phyloP scores from a whole-genome alignment of 1,140 invertebrate genomes.

The Pseudoatta argentina region DNA sequence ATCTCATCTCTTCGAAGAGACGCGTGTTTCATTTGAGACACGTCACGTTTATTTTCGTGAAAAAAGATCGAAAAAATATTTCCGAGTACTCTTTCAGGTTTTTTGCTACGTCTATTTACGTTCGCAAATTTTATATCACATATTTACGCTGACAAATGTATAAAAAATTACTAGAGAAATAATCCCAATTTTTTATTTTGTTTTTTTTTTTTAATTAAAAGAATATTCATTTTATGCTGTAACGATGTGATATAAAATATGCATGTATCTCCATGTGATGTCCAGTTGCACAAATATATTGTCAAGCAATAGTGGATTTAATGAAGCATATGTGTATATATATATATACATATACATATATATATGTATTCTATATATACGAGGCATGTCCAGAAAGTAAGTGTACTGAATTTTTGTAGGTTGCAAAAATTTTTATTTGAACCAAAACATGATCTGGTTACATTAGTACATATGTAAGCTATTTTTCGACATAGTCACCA shows the following conservation, averaged over 20 bases:
- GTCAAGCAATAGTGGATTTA: slow-evolving; percentile 13
- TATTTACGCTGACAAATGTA: background rate
- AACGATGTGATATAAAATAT: background rate
- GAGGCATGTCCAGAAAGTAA: no score
- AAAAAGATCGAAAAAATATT: background rate
- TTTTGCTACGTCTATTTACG: background rate
- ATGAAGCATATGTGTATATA: background rate
- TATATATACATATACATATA: no score
- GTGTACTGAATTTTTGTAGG: no score
- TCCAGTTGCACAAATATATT: slow-evolving; percentile 1
- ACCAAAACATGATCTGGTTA: no score
- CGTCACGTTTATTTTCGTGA: background rate
- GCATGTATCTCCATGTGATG: background rate
- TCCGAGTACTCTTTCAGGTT: background rate
- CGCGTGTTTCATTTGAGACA: slow-evolving; percentile 13
- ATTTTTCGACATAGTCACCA: no score
- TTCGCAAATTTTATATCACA: background rate
- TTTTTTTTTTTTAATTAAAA: background rate
- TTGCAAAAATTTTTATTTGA: no score
- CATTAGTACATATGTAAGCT: no score
- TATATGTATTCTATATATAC: background rate
- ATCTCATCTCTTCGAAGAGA: background rate
- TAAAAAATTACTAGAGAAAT: background rate
- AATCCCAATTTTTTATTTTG: background rate
- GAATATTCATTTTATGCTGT: background rate